Base-by-base conservation (phyloP, 2,797 vertebrate species). In the Melanotaenia trifasciata region DNA sequence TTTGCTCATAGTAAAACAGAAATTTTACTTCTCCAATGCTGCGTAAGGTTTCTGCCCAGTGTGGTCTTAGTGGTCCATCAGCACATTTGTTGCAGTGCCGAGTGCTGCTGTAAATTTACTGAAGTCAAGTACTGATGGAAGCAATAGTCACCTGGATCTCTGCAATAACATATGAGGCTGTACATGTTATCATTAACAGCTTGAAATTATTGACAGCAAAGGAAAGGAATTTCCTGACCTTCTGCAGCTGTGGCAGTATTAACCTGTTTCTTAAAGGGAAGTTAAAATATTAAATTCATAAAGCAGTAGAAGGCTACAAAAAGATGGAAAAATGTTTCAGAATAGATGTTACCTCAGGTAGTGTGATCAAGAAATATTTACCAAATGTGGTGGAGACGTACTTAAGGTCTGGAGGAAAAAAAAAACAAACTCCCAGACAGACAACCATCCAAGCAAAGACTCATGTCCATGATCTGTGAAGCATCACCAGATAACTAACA, bases 1-100 rank as follows among this genome's bases (percentile, higher is more conserved):
- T 40, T 38, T 47, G 10, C 51, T 56, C 43, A 43, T 60, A 50
- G 40, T 58, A 18, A 62, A 75, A 20, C 11, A 58, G 33, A 73
- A 67, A 32, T 36, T 40, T 69, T 45, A n/a, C 40, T 56, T 67
- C 50, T 22, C 12, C 4, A 45, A 28, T 40, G n/a, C 33, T 54
- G 11, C 22, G 65, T 32, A 30, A 13, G 18, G 58, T 64, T 51
- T 50, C 59, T 45, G 62, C 30, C 30, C 0, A 24, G 47, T 67
- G 57, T 59, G 43, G 30, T 70, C 14, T 53, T 45, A 58, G 57
- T 64, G 78, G 80, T 86, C 82, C 65, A 79, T 68, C 60, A 79
- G 65, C 64, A 36, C 40, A 30, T 38, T 65, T 77, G 69, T 32
- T 33, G 53, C 4, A 5, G 70, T 64, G 45, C 58, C 1, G 53